Base-by-base conservation (phyloP, 1,140 invertebrate genomes). In the Lethrus apterus region DNA sequence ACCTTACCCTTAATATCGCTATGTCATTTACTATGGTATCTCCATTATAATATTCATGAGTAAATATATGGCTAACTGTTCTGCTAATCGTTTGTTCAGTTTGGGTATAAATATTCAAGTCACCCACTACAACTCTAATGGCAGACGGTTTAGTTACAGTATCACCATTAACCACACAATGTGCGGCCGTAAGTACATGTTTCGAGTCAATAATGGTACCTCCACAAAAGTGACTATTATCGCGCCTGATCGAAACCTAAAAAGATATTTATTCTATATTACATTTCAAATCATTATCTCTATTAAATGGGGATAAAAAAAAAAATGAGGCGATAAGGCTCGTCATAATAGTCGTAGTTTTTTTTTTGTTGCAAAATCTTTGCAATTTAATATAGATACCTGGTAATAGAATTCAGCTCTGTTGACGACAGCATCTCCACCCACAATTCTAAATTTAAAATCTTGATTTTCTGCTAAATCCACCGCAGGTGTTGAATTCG, bases 151-250 rank as follows among this genome's bases (percentile, higher is more conserved):
- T 46, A 5, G 49, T 17, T 21, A 44, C 5, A 40, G 44, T 54
- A 20, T 14, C 18, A 51, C 54, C 54, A 23, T 56, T 54, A 13
- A 34, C 43, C 31, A 78, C 65, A 47, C 77, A 80, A 56, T 79
- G 76, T 10, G 76, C 77, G n/a, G 77, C 76, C 2, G 77, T 79
- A n/a, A 80, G 49, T 3, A 78, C 69, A 24, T 72, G 69, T 0
- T 59, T 60, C 9, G 59, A 36, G 0, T 61, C 64, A 41, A 76
- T 70, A 3, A 80, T 60, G 0, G 72, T 71, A 0, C 74, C 77
- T 0, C 76, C 77, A 52, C 75, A 78, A 26, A 74, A 74, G 56
- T 77, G 75, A 32, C 51, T 26, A 17, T 42, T 49, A 32, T 54
- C 54, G 32, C 40, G 29, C 15, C 40, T 26, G 3, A 42, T 11